Evolutionary conservation across 2,113 vertebrate species (phyloP).

Genomic region (Psophia crepitans): DNA sequence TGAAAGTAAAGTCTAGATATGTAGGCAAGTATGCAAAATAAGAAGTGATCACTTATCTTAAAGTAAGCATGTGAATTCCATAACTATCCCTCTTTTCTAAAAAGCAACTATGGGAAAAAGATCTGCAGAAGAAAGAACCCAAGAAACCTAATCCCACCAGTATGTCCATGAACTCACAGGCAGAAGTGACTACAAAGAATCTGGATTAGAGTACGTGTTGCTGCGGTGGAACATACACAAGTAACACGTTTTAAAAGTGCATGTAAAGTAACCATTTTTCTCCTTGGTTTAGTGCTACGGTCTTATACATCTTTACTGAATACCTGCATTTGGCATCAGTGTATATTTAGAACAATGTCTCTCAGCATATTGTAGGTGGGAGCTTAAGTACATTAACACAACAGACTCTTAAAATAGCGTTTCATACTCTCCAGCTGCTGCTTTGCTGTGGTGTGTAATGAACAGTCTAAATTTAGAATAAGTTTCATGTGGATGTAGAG

Average conservation of each 20-base stretch:
- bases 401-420: neutral
- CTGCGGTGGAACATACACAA: rapidly evolving
- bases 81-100: neutral
- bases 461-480: neutral
- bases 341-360: neutral
- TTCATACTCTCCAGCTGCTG: neutral
- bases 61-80: neutral
- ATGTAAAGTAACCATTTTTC: neutral
- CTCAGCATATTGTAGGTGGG: neutral
- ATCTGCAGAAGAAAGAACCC: neutral
- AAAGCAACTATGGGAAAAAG: neutral
- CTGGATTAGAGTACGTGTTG: neutral
- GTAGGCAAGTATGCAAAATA: neutral
- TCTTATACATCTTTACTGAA: neutral
- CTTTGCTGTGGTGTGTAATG: neutral
- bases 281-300: neutral
- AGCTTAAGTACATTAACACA: neutral
- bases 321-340: neutral
- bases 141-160: neutral
- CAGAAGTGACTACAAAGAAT: neutral
- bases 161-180: neutral
- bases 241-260: neutral
- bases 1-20: neutral
- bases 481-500: neutral
- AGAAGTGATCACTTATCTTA: neutral